Evolutionary conservation across 1,140 invertebrate genomes (phyloP), one percentile per base, ranked within the genome.

Genomic region (Brachionus rotundiformis): DNA sequence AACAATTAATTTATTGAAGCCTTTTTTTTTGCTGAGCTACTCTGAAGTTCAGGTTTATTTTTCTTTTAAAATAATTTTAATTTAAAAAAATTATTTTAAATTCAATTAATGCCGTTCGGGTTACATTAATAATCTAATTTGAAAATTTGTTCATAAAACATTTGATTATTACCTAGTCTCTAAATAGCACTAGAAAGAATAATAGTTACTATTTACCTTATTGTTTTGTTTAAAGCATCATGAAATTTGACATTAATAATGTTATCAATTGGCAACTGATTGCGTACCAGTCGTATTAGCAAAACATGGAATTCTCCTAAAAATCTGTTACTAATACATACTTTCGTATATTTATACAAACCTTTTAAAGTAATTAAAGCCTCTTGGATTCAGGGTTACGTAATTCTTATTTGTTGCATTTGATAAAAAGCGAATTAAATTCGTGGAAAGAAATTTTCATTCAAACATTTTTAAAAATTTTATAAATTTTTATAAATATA

Each of bases 291-390:
- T 54, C 47, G 47, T 54, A 54, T 54, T 54, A 54, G 23, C 23
- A 54, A 54, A 54, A 54, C 47, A 54, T 54, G 47, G 16, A 54
- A 54, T 63, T 63, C 25, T 63, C 19, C 16, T 36, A 33, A 36
- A 63, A 68, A 39, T 68, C 33, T 68, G 63, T 68, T 33, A 68
- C 31, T 68, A 68, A 68, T 68, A 54, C 47, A 54, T 54, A 54
- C 47, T 54, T 36, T 19, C 63, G 33, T 68, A 68, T 68, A 33
- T 68, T 68, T 68, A 68, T 68, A 68, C 29, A 68, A 36, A 68
- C 63, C 63, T 68, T 68, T 63, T 68, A 36, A 68, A 33, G 31
- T 68, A 68, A 68, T 68, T 68, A 68, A 68, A 68, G 19, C 16
- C 33, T 68, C 29, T 68, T 68, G 63, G 63, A 68, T 68, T 68